Evolutionary conservation across 2,113 vertebrate species (phyloP).

Genomic region (Bombycilla garrulus): DNA sequence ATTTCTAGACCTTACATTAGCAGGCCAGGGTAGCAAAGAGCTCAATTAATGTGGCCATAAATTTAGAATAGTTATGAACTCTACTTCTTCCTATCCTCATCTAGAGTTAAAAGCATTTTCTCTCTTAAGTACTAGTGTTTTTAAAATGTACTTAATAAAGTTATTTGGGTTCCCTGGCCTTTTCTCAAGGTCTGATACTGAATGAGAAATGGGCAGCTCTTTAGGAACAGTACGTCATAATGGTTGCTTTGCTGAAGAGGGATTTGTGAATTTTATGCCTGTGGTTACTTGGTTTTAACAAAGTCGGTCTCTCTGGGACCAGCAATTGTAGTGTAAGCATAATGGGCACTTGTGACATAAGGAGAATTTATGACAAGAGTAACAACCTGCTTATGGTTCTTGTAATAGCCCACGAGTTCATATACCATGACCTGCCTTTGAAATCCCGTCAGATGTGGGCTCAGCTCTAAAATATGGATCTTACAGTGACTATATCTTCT

Average conservation of each 20-base stretch:
- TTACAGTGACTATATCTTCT: not conserved
- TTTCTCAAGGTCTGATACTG: not conserved
- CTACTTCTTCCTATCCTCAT: not conserved
- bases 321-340: not conserved
- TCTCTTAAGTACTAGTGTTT: not conserved
- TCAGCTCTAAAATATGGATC: not conserved
- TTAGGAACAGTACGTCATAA: not conserved
- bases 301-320: not conserved
- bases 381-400: slow-evolving; percentile 23
- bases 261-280: slow-evolving; percentile 42
- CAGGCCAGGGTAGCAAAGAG: not conserved
- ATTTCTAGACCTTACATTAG: not conserved
- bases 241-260: slow-evolving; percentile 36
- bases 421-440: slow-evolving; percentile 7
- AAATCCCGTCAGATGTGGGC: not conserved
- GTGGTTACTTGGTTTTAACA: slow-evolving; percentile 20
- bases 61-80: not conserved
- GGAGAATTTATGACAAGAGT: slow-evolving; percentile 25
- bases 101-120: not conserved
- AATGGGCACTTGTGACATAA: slow-evolving; percentile 42
- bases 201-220: slow-evolving; percentile 4
- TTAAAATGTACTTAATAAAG: not conserved
- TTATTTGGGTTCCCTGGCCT: not conserved
- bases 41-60: not conserved
- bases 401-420: not conserved